These are phyloP conservation scores for Ameiurus melas DNA, from an alignment of 2,113 vertebrate species.

Conservation along the genomic window DNA sequence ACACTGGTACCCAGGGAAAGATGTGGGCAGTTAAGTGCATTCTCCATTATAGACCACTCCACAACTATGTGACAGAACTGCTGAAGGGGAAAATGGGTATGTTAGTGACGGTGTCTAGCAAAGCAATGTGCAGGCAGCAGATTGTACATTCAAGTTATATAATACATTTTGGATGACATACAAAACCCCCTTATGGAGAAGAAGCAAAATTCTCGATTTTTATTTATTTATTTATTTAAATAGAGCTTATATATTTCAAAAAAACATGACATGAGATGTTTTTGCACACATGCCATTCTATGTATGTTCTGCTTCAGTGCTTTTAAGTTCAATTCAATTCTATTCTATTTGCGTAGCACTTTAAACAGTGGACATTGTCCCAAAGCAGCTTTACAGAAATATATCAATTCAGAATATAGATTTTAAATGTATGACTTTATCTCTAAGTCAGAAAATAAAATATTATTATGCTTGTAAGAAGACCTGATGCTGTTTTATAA, in stretches of 20 bases:
- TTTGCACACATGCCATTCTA: neutral
- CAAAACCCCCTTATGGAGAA: neutral
- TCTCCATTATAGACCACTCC: constrained; percentile 55
- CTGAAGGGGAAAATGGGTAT: constrained; percentile 37
- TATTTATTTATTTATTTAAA: neutral
- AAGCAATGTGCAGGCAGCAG: constrained; percentile 27
- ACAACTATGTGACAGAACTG: constrained; percentile 61
- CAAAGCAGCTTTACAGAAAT: too few relatives aligned
- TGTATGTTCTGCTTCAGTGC: neutral
- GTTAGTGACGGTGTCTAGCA: constrained; percentile 16
- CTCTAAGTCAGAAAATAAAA: neutral
- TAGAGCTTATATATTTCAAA: neutral
- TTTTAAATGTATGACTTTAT: too few relatives aligned
- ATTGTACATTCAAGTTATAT: constrained; percentile 10
- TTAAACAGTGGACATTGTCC: too few relatives aligned
- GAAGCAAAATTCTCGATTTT: neutral
- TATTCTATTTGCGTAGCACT: too few relatives aligned
- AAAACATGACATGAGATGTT: neutral
- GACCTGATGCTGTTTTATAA: constrained; percentile 17
- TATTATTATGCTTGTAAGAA: constrained; percentile 6
- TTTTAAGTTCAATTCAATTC: neutral
- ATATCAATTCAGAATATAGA: too few relatives aligned
- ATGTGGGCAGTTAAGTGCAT: constrained; percentile 54
- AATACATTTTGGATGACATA: constrained; percentile 9
- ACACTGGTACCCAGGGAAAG: constrained; percentile 27